These are phyloP conservation scores for Anarrhichthys ocellatus DNA, from an alignment of 2,113 vertebrate species.

Conservation along the genomic window DNA sequence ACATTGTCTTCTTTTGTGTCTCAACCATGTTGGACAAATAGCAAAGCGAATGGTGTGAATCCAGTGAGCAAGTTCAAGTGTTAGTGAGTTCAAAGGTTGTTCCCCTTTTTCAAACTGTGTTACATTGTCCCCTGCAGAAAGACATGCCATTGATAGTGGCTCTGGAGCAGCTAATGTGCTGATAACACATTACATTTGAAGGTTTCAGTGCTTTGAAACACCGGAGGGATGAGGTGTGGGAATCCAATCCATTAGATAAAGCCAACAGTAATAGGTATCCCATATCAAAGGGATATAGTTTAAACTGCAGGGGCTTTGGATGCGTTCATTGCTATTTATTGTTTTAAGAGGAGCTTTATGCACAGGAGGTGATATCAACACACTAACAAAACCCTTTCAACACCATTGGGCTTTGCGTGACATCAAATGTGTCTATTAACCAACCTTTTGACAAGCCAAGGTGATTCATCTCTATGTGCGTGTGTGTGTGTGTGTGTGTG, in stretches of 20 bases:
- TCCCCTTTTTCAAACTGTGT: slow-evolving; percentile 43
- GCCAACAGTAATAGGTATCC: slow-evolving; percentile 80
- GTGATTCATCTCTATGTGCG: slow-evolving; percentile 74
- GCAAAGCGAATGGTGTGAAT: neutral
- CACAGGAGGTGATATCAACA: slow-evolving; percentile 79
- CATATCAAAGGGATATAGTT: slow-evolving; percentile 81
- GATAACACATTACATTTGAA: slow-evolving; percentile 77
- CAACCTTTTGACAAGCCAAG: slow-evolving; percentile 79
- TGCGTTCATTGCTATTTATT: slow-evolving; percentile 80
- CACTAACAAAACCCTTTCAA: slow-evolving; percentile 81
- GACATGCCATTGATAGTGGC: slow-evolving; percentile 51
- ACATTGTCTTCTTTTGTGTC: neutral
- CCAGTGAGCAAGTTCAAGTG: neutral
- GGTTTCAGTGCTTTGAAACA: slow-evolving; percentile 76
- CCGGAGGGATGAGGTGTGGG: slow-evolving; percentile 72
- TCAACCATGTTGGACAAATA: neutral
- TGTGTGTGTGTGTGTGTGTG: slow-evolving; percentile 34
- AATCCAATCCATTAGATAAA: slow-evolving; percentile 83
- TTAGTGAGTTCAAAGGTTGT: slow-evolving; percentile 58
- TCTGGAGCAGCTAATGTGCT: slow-evolving; percentile 70
- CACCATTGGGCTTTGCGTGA: slow-evolving; percentile 76
- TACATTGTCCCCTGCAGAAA: slow-evolving; percentile 52
- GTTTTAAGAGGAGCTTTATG: slow-evolving; percentile 83
- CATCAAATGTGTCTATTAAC: slow-evolving; percentile 83
- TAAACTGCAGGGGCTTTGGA: slow-evolving; percentile 79